Base-by-base conservation (phyloP, 2,797 vertebrate species). In the Chelon labrosus region DNA sequence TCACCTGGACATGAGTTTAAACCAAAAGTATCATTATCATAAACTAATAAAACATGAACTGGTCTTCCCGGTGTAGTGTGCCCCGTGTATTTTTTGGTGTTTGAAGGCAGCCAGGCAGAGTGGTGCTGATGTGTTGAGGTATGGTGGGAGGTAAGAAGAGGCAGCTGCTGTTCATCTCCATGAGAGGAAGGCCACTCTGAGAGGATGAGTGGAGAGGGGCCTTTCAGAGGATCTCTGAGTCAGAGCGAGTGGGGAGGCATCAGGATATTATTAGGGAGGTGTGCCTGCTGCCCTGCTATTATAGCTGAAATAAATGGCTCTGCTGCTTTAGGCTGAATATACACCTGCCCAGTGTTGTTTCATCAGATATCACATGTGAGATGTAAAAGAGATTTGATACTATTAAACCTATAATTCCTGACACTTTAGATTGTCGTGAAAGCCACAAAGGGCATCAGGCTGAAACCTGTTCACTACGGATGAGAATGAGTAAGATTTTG, bases 211-310 rank as follows among this genome's bases (percentile, higher is more conserved):
- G 85, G 77, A 90, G 80, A 80, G 77, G 73, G 74, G 78, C 77
- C 84, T 88, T 83, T 84, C 65, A 79, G 85, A 65, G 78, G 79
- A 80, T 85, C 79, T 85, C 77, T 92, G 91, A 93, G 89, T 92
- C 92, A 92, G 70, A 80, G 73, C 62, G 83, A 89, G 89, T 85
- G 87, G 86, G 88, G 91, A 88, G 85, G 86, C 83, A 70, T 84
- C 73, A 56, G 83, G 90, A 89, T 89, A 89, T 92, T 88, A 91
- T 91, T 91, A 88, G 84, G 88, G 90, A 88, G 90, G 90, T 85
- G 86, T 79, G 83, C 80, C 72, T 79, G 85, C 83, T 73, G 79
- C 83, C 83, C 86, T 85, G 85, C 85, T 88, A 66, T 85, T 83
- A 82, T 20, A n/a, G 76, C 84, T 76, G 69, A 81, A 86, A 89